These are phyloP conservation scores for Labrus mixtus DNA, from an alignment of 2,113 vertebrate genomes.

Conservation along the genomic window DNA sequence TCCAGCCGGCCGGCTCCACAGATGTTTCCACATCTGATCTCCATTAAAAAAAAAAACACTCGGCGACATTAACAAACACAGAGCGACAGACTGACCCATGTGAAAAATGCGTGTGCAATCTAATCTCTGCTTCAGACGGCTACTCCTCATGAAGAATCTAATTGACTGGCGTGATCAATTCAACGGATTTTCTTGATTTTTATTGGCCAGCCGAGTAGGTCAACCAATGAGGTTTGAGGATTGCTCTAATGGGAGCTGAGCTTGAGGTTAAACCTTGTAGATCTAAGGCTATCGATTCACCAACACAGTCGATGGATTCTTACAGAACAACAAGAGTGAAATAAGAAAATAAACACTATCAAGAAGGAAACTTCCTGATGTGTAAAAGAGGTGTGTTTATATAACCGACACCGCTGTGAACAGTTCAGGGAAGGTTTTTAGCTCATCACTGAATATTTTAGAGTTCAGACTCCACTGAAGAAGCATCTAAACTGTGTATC, in stretches of 20 bases:
- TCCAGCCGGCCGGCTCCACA: slow-evolving; percentile 26
- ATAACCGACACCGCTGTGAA: slow-evolving; percentile 28
- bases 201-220: slow-evolving; percentile 21
- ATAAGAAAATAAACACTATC: slow-evolving; percentile 2
- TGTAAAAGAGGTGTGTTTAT: slow-evolving; percentile 18
- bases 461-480: slow-evolving; percentile 8
- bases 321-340: neutral
- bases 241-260: slow-evolving; percentile 7
- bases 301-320: slow-evolving; percentile 1
- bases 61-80: slow-evolving; percentile 24
- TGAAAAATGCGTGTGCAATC: slow-evolving; percentile 18
- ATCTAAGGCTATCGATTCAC: slow-evolving; percentile 32
- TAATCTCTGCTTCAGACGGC: slow-evolving; percentile 11
- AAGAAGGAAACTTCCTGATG: neutral
- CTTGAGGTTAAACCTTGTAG: slow-evolving; percentile 28
- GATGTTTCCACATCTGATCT: slow-evolving; percentile 40
- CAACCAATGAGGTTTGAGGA: slow-evolving; percentile 30
- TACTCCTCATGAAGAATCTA: slow-evolving; percentile 18
- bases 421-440: slow-evolving; percentile 16
- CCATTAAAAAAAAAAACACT: slow-evolving; percentile 30
- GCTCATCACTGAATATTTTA: slow-evolving; percentile 43
- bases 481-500: neutral
- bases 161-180: slow-evolving; percentile 41
- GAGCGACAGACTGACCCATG: neutral
- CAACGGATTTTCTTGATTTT: slow-evolving; percentile 6